Evolutionary conservation across 2,113 vertebrate genomes (phyloP), one percentile per base, ranked within the genome.

Genomic region (Aviceda subcristata): DNA sequence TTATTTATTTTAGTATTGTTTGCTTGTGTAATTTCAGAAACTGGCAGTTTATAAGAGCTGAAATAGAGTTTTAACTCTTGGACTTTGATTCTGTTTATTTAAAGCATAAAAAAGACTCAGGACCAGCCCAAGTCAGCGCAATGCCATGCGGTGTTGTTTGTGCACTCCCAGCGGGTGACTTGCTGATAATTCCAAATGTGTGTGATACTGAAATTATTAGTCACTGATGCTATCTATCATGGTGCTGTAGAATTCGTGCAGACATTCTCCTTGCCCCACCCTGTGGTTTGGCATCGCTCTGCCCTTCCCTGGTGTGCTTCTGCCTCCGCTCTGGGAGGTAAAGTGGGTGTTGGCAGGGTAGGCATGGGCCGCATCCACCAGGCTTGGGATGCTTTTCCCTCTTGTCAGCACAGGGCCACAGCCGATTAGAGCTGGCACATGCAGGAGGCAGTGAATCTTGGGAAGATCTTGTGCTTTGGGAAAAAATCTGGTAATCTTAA

Each of bases 1-100:
- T 79, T 85, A 57, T 97, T 96, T 95, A 79, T 91, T 92, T 95
- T 60, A 63, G 24, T 85, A 45, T 75, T 53, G 45, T 91, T 95
- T 95, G 87, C 89, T 95, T 62, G 74, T 92, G 63, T 73, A 36
- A 81, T 92, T 91, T 78, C 89, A 89, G 43, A 96, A 96, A 62
- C 86, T 69, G 89, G 79, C 63, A 59, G 68, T 84, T 94, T 81
- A 9, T 72, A 84, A 74, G 87, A 95, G 69, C 9, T 66, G 91
- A 94, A 94, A 86, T 32, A 7, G 13, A 78, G 69, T 62, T 91
- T 92, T 92, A 79, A 66, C 79, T 95, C 80, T 91, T 85, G 92
- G 80, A 83, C 89, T 92, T 94, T 29, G 81, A 55, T 74, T 91
- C 57, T 95, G 74, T 90, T 96, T 90, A 66, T 90, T 94, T 91